A percentile compares a stretch with the other conserved stretches of the same genome.
These are phyloP conservation scores for Myrmecophaga tridactyla DNA, from an alignment of 2,113 vertebrate genomes.

Conservation along the genomic window DNA sequence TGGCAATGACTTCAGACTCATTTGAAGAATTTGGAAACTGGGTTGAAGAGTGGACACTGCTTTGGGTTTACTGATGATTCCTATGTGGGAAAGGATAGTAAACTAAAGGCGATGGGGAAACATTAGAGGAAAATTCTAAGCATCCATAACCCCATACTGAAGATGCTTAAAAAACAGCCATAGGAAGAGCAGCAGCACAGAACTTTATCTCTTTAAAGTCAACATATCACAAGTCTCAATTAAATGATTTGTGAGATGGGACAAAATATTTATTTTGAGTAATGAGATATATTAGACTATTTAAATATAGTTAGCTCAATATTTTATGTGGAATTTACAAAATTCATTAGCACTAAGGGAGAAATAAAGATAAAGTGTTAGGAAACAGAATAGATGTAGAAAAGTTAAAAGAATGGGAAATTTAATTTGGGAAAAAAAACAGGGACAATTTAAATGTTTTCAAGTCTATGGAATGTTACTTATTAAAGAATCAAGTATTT, in stretches of 20 bases:
- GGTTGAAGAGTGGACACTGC: not conserved
- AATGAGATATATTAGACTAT: not conserved
- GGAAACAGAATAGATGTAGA: slow-evolving; percentile 49
- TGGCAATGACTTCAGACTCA: not conserved
- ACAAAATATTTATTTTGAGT: slow-evolving; percentile 29
- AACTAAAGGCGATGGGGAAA: not conserved
- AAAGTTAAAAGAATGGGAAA: slow-evolving; percentile 53
- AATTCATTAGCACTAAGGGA: not conserved
- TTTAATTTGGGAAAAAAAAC: slow-evolving; percentile 53
- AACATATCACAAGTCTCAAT: not conserved
- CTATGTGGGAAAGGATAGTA: not conserved
- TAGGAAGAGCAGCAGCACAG: not conserved
- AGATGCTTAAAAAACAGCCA: not conserved
- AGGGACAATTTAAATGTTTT: slow-evolving; percentile 52
- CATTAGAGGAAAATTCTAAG: not conserved
- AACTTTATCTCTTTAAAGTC: not conserved
- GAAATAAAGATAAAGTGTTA: slow-evolving; percentile 51
- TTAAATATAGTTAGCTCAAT: not conserved
- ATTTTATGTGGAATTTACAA: slow-evolving; percentile 23
- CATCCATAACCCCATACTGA: not conserved
- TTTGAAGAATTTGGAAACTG: slow-evolving; percentile 27
- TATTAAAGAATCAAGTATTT: slow-evolving; percentile 64
- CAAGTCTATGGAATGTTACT: slow-evolving; percentile 61
- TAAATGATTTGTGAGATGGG: not conserved
- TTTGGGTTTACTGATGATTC: not conserved